These are phyloP conservation scores for Reinhardtius hippoglossoides DNA, from an alignment of 2,113 vertebrate species.

Conservation along the genomic window DNA sequence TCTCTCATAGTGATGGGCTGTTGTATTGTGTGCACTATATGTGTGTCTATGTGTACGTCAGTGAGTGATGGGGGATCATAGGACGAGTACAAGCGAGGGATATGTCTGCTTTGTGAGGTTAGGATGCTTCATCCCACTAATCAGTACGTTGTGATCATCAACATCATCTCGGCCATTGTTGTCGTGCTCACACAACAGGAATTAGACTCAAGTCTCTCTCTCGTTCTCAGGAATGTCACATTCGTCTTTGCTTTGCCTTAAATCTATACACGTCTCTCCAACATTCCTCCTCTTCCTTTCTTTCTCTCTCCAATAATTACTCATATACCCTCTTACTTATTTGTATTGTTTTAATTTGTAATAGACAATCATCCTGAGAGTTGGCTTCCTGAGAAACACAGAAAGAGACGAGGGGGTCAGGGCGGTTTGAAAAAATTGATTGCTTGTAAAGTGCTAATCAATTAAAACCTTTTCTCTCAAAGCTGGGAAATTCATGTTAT, in stretches of 20 bases:
- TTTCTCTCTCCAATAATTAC: conserved; percentile 72
- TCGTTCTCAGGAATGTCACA: conserved; percentile 9
- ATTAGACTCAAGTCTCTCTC: conserved; percentile 1
- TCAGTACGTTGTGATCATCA: conserved; percentile 43
- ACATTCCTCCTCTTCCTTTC: conserved; percentile 50
- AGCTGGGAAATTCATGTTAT: conserved; percentile 84
- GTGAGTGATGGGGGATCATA: conserved; percentile 84
- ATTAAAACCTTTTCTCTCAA: conserved; percentile 89
- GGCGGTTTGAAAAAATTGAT: conserved; percentile 92
- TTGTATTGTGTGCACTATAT: conserved; percentile 24
- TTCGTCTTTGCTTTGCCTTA: conserved; percentile 17
- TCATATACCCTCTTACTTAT: conserved; percentile 27
- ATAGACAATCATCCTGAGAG: conserved; percentile 75
- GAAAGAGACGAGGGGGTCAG: conserved; percentile 80
- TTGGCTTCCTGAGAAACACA: conserved; percentile 37
- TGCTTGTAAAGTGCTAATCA: conserved; percentile 89
- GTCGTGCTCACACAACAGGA: neutral
- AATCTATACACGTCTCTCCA: conserved; percentile 35
- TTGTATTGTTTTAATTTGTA: conserved; percentile 67
- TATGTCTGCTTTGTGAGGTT: conserved; percentile 90
- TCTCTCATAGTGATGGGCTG: conserved; percentile 90
- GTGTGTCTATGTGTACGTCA: conserved; percentile 31
- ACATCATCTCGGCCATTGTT: conserved; percentile 11
- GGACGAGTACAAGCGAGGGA: conserved; percentile 93
- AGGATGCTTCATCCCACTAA: conserved; percentile 87